Evolutionary conservation across 2,797 vertebrate species (phyloP), one percentile per base, ranked within the genome.

Genomic region (Sebastes iracundus): DNA sequence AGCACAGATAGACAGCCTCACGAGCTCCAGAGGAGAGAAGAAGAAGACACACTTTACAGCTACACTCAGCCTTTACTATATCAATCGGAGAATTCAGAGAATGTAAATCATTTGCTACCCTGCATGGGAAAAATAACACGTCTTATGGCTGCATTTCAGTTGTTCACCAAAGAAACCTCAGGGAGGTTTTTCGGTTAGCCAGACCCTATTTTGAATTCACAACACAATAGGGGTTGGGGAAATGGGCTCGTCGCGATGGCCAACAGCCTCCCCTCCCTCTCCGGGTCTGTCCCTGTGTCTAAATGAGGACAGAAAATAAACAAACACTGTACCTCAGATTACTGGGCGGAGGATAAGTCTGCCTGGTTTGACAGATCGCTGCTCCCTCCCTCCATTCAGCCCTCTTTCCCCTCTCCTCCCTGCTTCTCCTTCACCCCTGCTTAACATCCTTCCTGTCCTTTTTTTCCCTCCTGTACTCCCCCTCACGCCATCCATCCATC

Each of bases 291-390:
- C 86, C 80, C 90, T 90, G 89, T 82, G 90, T 93, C 90, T 92
- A 92, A 93, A 93, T 90, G 90, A 91, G 86, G 90, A 91, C 84
- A 85, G 87, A 91, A 89, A 89, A 92, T 93, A 94, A 95, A 94
- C 94, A 94, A 93, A 93, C 90, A 91, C 72, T 82, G 87, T 92
- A 91, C 90, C 92, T 93, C 92, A 91, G 93, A 94, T 93, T 93
- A 91, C 93, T 93, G 93, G 94, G 90, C 90, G 88, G 89, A 91
- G 87, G 91, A 93, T 65, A 89, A 89, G 89, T 88, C 92, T 90
- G 92, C 83, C 80, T 72, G 64, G 69, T 89, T 88, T 92, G 90
- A 93, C 92, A 89, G 89, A 93, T 92, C 83, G 68, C 88, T 81
- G 83, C 60, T 77, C 69, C 65, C 76, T 71, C 69, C 64, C 73